Percentiles rank a stretch among this genome's conserved stretches.
phyloP scores from a whole-genome alignment of 1,140 invertebrate species.

The Nymphalis io region DNA sequence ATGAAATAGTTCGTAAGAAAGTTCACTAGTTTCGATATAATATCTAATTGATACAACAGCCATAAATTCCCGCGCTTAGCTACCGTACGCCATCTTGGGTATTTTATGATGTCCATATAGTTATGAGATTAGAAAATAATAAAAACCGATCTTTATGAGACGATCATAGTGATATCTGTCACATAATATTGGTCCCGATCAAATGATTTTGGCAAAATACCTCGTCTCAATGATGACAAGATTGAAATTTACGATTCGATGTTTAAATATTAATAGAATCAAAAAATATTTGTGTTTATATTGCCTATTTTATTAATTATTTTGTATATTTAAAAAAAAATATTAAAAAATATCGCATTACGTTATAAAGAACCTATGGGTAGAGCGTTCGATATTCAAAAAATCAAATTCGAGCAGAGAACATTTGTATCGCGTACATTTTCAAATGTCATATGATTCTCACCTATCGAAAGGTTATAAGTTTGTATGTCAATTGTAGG shows the following conservation, averaged over 20 bases:
- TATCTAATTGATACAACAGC: conserved; percentile 47
- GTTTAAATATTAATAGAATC: conserved; percentile 27
- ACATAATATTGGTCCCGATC: conserved; percentile 27
- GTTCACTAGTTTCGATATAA: conserved; percentile 37
- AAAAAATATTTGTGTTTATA: conserved; percentile 23
- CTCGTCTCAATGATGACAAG: conserved; percentile 40
- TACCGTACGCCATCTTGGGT: conserved; percentile 45
- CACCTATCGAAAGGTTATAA: conserved; percentile 48
- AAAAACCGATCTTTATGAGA: conserved; percentile 41
- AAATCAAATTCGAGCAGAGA: conserved; percentile 53
- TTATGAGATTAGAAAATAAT: conserved; percentile 52
- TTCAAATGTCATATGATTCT: conserved; percentile 68
- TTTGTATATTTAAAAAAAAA: background rate
- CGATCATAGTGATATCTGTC: conserved; percentile 42
- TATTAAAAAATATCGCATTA: background rate
- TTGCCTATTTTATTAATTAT: conserved; percentile 12
- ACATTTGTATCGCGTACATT: conserved; percentile 48
- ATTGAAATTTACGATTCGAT: conserved; percentile 34
- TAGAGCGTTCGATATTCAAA: conserved; percentile 50
- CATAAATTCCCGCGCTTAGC: conserved; percentile 46
- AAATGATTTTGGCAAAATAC: conserved; percentile 30
- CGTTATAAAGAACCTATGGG: conserved; percentile 39
- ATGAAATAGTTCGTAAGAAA: conserved; percentile 35
- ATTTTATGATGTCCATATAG: conserved; percentile 43
- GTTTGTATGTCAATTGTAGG: background rate